Percentiles rank a stretch among this genome's conserved stretches.
phyloP scores from a whole-genome alignment of 2,888 invertebrate genomes.

The Hylaea fasciaria region DNA sequence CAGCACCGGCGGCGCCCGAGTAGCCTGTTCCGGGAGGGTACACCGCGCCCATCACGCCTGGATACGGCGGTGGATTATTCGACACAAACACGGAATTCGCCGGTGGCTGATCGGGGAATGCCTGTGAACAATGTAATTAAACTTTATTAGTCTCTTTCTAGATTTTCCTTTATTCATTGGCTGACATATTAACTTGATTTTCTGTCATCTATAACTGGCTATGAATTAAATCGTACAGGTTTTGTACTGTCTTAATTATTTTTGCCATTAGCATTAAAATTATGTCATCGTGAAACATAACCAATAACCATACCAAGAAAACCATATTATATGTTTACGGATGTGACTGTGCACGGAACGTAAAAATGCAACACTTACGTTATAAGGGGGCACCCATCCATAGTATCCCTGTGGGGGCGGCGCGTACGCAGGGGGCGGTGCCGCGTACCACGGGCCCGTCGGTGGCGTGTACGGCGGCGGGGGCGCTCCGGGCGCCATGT shows the following conservation, averaged over 20 bases:
- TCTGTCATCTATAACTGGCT: no score
- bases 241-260: no score
- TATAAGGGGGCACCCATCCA: constrained; percentile 95
- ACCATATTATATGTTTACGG: no score
- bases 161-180: no score
- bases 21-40: constrained; percentile 65
- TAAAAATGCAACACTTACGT: constrained; percentile 68
- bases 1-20: constrained; percentile 50
- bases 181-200: no score
- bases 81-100: constrained; percentile 95
- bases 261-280: no score
- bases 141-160: no score
- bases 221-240: no score
- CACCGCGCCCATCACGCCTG: constrained; percentile 87
- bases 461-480: constrained; percentile 94
- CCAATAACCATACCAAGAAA: no score
- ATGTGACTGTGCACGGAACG: no score
- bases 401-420: constrained; percentile 95
- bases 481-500: constrained; percentile 85
- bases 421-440: constrained; percentile 95
- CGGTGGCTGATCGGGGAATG: constrained; percentile 88
- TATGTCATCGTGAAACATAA: no score
- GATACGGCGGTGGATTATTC: constrained; percentile 97
- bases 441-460: constrained; percentile 91
- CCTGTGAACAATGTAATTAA: constrained; percentile 57